Conservation (phyloP, 2,797 vertebrate genomes). For the Microctenopoma stevenorrisi region DNA sequence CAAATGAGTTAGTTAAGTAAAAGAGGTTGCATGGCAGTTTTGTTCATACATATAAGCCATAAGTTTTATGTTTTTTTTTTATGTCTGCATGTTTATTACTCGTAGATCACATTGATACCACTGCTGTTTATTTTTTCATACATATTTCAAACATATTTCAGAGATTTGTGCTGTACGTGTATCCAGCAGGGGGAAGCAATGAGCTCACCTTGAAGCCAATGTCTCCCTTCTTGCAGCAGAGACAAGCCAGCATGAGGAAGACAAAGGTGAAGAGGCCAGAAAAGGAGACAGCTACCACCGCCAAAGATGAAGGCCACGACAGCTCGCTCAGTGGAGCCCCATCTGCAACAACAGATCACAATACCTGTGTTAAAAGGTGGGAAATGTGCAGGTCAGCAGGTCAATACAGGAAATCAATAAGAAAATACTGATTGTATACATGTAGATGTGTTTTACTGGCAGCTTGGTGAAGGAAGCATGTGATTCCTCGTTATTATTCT, state of each 20-base stretch:
- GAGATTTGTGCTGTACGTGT: background rate
- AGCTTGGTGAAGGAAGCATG: slow-evolving; percentile 31
- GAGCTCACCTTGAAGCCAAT: slow-evolving; percentile 95
- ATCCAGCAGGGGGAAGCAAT: slow-evolving; percentile 57
- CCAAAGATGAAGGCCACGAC: slow-evolving; percentile 95
- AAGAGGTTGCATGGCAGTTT: too few relatives aligned
- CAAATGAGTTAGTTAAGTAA: too few relatives aligned
- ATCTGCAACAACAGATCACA: slow-evolving; percentile 75
- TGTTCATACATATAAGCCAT: too few relatives aligned
- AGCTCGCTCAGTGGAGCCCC: slow-evolving; percentile 92
- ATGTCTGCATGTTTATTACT: too few relatives aligned
- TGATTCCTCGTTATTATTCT: slow-evolving; percentile 38
- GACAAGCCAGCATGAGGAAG: slow-evolving; percentile 98
- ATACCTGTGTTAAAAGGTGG: slow-evolving; percentile 27
- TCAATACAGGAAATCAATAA: slow-evolving; percentile 60
- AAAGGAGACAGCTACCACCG: slow-evolving; percentile 93
- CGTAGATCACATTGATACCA: too few relatives aligned
- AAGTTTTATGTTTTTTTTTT: too few relatives aligned
- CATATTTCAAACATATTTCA: background rate
- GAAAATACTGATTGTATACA: slow-evolving; percentile 37
- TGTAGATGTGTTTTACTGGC: slow-evolving; percentile 30
- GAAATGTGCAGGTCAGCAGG: background rate
- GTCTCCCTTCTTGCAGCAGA: slow-evolving; percentile 98
- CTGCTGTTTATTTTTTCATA: too few relatives aligned
- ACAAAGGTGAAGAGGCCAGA: slow-evolving; percentile 95